Base-by-base conservation (phyloP, 2,797 vertebrate genomes). In the Hoplostethus mediterraneus region DNA sequence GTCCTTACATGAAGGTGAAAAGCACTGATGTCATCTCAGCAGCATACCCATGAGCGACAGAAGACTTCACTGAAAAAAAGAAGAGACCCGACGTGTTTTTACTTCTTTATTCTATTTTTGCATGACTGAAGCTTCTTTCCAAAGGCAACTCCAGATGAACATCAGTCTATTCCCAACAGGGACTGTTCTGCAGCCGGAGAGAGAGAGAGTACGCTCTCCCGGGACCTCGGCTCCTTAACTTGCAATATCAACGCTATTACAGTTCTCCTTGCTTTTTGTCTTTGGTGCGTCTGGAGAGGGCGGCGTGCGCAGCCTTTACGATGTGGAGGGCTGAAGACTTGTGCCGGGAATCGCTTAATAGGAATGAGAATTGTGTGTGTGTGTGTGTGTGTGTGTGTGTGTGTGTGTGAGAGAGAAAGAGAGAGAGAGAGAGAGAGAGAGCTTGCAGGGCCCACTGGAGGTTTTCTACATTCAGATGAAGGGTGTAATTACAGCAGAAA, bases 91-190 rank as follows among this genome's bases (percentile, higher is more conserved):
- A 0, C 13, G 0, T 21, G 25, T 62, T 77, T 9, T 60, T 63
- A 48, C 21, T 63, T 67, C 67, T 91, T 91, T 90, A 91, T 88
- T 90, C 42, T n/a, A 14, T 40, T 17, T 80, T 77, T 77, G 42
- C 31, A 58, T 21, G n/a, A 57, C 44, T 57, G 40, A 40, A 60
- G 7, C 9, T 64, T 63, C 2, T 62, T 56, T 60, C 47, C 68
- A 56, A 60, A 69, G 30, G n/a, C 64, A 30, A 63, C 13, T 28
- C 25, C 33, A 73, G 52, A 59, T 63, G 63, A 63, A 77, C 21
- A 63, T 47, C 63, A 73, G 68, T 66, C 31, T 54, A 25, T 42
- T 66, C 76, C 71, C 52, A 80, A 55, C 51, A 47, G 44, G 8
- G 45, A 49, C 1, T 10, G 8, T 48, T 68, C 36, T 49, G 14